A percentile compares a stretch with the other conserved stretches of the same genome.
These are phyloP conservation scores for Crotalus helleri DNA, from an alignment of 2,113 vertebrate genomes.

Conservation along the genomic window DNA sequence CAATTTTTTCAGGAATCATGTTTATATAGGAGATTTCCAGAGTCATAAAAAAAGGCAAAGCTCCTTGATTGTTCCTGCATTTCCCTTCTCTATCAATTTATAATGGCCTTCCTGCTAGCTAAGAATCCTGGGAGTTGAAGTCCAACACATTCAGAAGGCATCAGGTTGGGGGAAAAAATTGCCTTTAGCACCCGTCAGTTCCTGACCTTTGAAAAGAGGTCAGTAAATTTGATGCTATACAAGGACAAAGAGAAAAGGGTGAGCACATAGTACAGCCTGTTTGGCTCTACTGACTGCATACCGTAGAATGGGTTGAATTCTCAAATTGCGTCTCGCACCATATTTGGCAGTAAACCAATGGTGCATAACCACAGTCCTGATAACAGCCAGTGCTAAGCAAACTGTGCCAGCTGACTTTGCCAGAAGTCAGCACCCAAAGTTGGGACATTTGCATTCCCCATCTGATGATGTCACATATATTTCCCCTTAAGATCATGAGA, in stretches of 20 bases:
- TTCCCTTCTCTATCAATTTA: not conserved
- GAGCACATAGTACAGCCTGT: not conserved
- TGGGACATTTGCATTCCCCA: no score
- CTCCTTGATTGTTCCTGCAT: not conserved
- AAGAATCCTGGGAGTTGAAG: not conserved
- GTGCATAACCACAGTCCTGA: not conserved
- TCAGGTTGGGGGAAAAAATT: fast-evolving
- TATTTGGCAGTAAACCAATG: not conserved
- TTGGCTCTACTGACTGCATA: not conserved
- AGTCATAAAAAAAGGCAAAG: not conserved
- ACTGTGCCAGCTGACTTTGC: not conserved
- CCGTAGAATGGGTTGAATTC: not conserved
- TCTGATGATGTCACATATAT: not conserved
- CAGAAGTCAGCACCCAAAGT: not conserved
- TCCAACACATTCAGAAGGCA: not conserved
- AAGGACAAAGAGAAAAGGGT: not conserved
- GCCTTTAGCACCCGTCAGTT: not conserved
- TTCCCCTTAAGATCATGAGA: not conserved
- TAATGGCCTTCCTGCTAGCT: not conserved
- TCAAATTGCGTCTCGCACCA: not conserved
- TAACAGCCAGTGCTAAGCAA: not conserved
- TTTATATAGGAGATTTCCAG: not conserved
- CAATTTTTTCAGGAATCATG: not conserved
- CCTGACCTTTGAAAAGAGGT: not conserved
- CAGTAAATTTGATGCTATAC: not conserved